Evolutionary conservation across 2,113 vertebrate species (phyloP), one percentile per base, ranked within the genome.

Genomic region (Sinocyclocheilus anophthalmus): DNA sequence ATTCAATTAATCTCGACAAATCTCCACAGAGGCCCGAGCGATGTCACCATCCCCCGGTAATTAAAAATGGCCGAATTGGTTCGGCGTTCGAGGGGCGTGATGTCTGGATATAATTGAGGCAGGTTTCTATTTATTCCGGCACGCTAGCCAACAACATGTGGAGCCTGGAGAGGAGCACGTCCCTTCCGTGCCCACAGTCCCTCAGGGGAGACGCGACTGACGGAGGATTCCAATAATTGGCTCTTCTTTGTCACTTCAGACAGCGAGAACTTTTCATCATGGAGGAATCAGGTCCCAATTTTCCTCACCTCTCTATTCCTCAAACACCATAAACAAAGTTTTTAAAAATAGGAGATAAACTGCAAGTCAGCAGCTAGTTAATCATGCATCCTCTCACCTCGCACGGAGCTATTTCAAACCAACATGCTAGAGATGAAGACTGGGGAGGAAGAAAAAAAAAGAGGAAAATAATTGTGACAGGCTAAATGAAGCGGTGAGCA

Each of bases 1-100:
- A 95, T 95, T 95, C 93, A 95, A 95, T 95, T 95, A 94, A 95
- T 95, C 93, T 94, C 92, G 87, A 94, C 94, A 94, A 94, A 94
- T 94, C 94, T 94, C 94, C 89, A 91, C 93, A 92, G 94, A 94
- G 93, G 93, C 93, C 89, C 90, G 90, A 88, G 84, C 76, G 73
- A 87, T 50, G 88, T 89, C 83, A 50, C 91, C 91, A 88, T 89
- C 89, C 90, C 90, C 92, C 89, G 92, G 93, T 95, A 95, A 95
- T 95, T 95, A 95, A 95, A 94, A 92, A 89, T 92, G 92, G 88
- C 91, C 90, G 85, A 91, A 89, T 90, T 92, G 93, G 90, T 87
- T 92, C 89, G 88, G 73, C 89, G 85, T 61, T 90, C 84, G 86
- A 88, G 88, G 88, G 83, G 90, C 88, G 84, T 92, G 92, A 90